phyloP scores from a whole-genome alignment of 1,140 invertebrate species.

The Thrips palmi region DNA sequence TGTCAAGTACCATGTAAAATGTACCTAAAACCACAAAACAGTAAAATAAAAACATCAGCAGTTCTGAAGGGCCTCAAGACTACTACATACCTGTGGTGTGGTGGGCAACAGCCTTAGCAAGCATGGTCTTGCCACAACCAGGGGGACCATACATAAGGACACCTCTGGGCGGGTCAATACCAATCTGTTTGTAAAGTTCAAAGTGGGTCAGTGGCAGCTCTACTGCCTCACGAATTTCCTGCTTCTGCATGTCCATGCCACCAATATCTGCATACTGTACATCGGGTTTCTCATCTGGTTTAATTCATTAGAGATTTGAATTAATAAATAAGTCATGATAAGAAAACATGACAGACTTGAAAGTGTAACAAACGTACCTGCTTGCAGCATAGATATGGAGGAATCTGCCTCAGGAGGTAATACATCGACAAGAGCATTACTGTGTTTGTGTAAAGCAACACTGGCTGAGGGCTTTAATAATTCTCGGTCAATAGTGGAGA shows the following conservation, averaged over 20 bases:
- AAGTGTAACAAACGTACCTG: conserved; percentile 33
- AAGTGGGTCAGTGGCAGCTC: conserved; percentile 96
- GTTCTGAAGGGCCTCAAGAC: background rate
- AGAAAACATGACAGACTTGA: background rate
- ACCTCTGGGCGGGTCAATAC: conserved; percentile 90
- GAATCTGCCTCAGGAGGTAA: conserved; percentile 96
- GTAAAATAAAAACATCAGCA: background rate
- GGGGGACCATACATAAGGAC: conserved; percentile 98
- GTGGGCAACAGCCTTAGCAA: conserved; percentile 97
- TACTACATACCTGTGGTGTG: conserved; percentile 65
- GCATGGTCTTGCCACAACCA: conserved; percentile 94
- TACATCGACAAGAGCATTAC: conserved; percentile 94
- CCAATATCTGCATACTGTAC: conserved; percentile 95
- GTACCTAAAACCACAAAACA: background rate
- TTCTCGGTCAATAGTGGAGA: conserved; percentile 91
- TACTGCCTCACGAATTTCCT: conserved; percentile 97
- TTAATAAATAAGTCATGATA: conserved; percentile 3
- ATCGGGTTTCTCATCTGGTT: conserved; percentile 91
- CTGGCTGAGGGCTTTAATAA: conserved; percentile 87
- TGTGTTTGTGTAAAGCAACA: conserved; percentile 94
- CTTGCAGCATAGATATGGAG: conserved; percentile 88
- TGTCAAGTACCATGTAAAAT: background rate
- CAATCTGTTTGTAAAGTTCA: conserved; percentile 97
- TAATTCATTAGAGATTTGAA: conserved; percentile 12
- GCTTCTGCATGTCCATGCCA: conserved; percentile 99